Evolutionary conservation across 1,140 invertebrate genomes (phyloP), one percentile per base, ranked within the genome.

Genomic region (Trichogramma pretiosum): DNA sequence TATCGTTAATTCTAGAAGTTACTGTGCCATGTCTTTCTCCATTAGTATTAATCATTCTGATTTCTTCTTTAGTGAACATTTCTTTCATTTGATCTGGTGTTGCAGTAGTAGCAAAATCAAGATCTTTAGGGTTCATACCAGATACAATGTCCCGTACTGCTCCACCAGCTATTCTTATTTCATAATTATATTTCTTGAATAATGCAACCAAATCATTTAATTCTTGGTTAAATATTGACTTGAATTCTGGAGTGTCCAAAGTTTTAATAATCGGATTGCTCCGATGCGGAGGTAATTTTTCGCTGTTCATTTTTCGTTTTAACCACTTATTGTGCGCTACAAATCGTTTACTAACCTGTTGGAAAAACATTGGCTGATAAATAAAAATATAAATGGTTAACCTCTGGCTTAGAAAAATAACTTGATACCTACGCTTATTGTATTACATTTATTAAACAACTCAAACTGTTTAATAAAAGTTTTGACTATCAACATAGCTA

Each of bases 11-110:
- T 49, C 96, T 77, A 4, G 89, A 81, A n/a, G 95, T 98, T 40
- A 99, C 87, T 3, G 97, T 99, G 1, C 96, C 96, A 79, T 99
- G 97, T 60, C 87, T 92, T 69, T 98, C 93, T 10, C 96, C 96
- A 56, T 84, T 91, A 21, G 76, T 76, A 70, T 99, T 97, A 11
- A 99, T 84, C 84, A 96, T 88, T 56, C 94, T 74, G 16, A 98
- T 77, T 39, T 84, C 73, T 76, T 96, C 91, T 38, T 77, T 70
- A 2, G 68, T 79, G 64, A 98, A 98, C 81, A 99, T 91, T 42
- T 84, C 75, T 69, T 94, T 96, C 93, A 99, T 98, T 74, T 99
- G 74, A 16, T 84, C 75, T 0, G 97, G 97, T 3, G 95, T 99
- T 5, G 96, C 97, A 28, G 85, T 88, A 8, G 95, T 97, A 3